Base-by-base conservation (phyloP, 2,797 vertebrate species). In the Scolopax rusticola region DNA sequence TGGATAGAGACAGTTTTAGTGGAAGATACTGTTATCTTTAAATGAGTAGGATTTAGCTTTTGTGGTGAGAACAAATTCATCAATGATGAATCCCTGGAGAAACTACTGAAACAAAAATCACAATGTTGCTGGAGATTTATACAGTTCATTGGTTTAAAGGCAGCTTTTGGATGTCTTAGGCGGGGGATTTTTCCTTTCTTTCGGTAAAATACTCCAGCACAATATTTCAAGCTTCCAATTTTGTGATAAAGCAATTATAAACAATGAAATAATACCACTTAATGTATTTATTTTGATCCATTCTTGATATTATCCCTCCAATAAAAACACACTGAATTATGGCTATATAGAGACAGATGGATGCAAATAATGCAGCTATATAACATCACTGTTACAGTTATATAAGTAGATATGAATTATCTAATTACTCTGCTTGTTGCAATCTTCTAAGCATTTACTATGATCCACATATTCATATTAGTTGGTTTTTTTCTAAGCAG, bases 31-130 rank as follows among this genome's bases (percentile, higher is more conserved):
- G 96, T 98, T 98, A 97, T 97, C 98, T 98, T 96, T 97, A 97
- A 98, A 97, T 97, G 97, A 97, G 95, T 91, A 95, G 97, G 98
- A 98, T 98, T 98, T 98, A 97, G 97, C 84, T 95, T 97, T 97
- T 98, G 97, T 97, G 94, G 92, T 96, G 95, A 98, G 98, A 98
- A 98, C 97, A 98, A 97, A 98, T 98, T 98, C 97, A 98, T 98
- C 98, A 98, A 83, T 98, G 98, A 98, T 97, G 97, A 97, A 95
- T 98, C 98, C 97, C 96, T 73, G 68, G 96, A 98, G 98, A 98
- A 98, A 93, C 74, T 94, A 97, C 93, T 97, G 97, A 98, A 98
- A 98, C 97, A 97, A 98, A 98, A 97, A 97, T 94, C 97, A 95
- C 93, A 96, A 81, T 84, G 87, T 96, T 97, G 94, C 95, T 96